Evolutionary conservation across 2,113 vertebrate species (phyloP), one percentile per base, ranked within the genome.

Genomic region (Tricholaema leucomelas): DNA sequence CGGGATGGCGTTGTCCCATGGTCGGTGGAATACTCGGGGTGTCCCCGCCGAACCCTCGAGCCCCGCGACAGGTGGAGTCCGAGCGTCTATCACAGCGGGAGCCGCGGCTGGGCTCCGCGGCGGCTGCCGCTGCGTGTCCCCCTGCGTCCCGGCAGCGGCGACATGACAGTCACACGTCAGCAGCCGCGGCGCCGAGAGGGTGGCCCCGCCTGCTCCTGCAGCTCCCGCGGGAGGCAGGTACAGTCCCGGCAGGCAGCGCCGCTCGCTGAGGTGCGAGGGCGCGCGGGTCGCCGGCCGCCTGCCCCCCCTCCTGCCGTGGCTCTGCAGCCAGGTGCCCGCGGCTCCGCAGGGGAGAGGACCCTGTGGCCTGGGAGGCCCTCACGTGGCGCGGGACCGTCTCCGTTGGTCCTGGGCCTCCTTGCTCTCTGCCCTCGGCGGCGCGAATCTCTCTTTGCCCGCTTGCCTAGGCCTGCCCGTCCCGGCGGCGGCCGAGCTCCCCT

Each of bases 1-100:
- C 33, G 56, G 36, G 30, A 8, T 48, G 15, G 23, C 31, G 20
- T 95, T 19, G 97, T 97, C 15, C 15, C 48, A 2, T 5, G 63
- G 69, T 24, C 2, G 12, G 40, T 63, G 61, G 28, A 21, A 9
- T 30, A 30, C 24, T 24, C 12, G 3, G 73, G 52, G 48, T 75
- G 15, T 6, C 25, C n/a, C 30, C 25, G 23, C 42, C 10, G 42
- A 28, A 24, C 35, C 31, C 54, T 63, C 40, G 3, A 33, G 42
- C 18, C 31, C 35, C 3, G 44, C 52, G 58, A 33, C 44, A 56
- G 71, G 52, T 50, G 77, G 33, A 61, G 30, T 64, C 69, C 7
- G 6, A 61, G 42, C 63, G 4, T 25, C 5, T 4, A 19, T 18
- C 3, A 36, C 4, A 28, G 9, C 52, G 27, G 44, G 44, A 20